phyloP scores from a whole-genome alignment of 2,888 invertebrate species.

The Poecilus cupreus region DNA sequence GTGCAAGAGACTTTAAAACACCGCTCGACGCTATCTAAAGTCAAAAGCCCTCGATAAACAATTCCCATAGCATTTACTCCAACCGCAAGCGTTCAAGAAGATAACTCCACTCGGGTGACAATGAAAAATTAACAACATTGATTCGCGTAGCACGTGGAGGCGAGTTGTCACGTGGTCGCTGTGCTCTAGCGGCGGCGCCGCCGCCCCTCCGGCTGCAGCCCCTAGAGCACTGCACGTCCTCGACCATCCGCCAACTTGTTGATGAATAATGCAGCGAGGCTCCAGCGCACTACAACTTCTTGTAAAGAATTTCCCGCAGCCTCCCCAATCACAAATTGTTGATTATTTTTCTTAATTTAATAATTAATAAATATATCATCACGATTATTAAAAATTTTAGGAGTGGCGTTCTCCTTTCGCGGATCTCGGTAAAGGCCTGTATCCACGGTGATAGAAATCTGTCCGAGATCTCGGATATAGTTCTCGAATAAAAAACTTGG shows the following conservation, averaged over 20 bases:
- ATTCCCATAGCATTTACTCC: conserved; percentile 1
- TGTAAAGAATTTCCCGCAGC: background rate
- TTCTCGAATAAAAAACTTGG: no score
- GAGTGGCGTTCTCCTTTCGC: no score
- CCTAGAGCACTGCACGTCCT: background rate
- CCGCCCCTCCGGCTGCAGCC: background rate
- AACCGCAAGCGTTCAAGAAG: conserved; percentile 5
- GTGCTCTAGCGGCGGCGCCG: background rate
- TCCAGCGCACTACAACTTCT: conserved; percentile 12
- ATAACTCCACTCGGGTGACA: conserved; percentile 14
- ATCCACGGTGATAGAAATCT: no score
- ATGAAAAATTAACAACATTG: conserved; percentile 46
- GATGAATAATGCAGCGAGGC: conserved; percentile 41
- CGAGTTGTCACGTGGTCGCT: conserved; percentile 12
- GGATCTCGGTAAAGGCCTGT: no score
- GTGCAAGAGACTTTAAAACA: background rate
- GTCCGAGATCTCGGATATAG: no score
- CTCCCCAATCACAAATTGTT: background rate
- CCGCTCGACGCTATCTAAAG: conserved; percentile 9
- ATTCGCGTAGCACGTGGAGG: conserved; percentile 27
- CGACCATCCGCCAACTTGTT: conserved; percentile 28
- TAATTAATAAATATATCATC: no score
- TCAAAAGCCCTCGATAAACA: background rate
- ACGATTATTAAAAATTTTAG: no score
- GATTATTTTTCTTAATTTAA: no score